phyloP scores from a whole-genome alignment of 1,140 invertebrate genomes.

The Pseudomyrmex pallidus region DNA sequence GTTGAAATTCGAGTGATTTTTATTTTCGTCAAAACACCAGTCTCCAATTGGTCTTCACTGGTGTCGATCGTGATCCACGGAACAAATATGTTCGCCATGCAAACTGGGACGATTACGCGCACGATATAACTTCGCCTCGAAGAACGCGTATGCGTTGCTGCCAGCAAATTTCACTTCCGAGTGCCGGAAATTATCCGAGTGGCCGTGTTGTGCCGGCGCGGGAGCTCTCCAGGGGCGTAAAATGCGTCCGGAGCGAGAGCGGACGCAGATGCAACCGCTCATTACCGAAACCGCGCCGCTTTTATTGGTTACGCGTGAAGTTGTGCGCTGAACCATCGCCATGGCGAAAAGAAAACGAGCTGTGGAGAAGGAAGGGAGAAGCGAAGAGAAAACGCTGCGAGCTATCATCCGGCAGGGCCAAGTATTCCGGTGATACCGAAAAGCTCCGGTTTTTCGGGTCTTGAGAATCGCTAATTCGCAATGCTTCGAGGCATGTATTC shows the following conservation, averaged over 20 bases:
- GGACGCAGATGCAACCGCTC: slow-evolving; percentile 70
- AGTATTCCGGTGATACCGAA: slow-evolving; percentile 61
- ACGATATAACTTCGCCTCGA: slow-evolving; percentile 31
- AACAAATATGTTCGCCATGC: slow-evolving; percentile 44
- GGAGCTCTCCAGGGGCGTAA: slow-evolving; percentile 58
- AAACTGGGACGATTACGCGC: slow-evolving; percentile 41
- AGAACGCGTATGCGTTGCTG: slow-evolving; percentile 21
- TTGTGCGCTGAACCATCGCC: slow-evolving; percentile 61
- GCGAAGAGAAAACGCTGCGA: background rate
- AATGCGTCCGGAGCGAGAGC: slow-evolving; percentile 50
- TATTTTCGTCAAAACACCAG: slow-evolving; percentile 4
- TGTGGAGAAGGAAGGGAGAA: slow-evolving; percentile 42
- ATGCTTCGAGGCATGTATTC: slow-evolving; percentile 18
- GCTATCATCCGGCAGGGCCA: slow-evolving; percentile 62
- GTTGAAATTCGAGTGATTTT: slow-evolving; percentile 29
- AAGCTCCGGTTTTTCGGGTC: slow-evolving; percentile 55
- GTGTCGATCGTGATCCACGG: slow-evolving; percentile 20
- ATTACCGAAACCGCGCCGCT: slow-evolving; percentile 76
- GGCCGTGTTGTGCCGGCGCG: slow-evolving; percentile 28
- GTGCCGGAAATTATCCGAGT: slow-evolving; percentile 67
- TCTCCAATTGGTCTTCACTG: slow-evolving; percentile 29
- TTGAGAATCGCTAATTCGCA: slow-evolving; percentile 54
- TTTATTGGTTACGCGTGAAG: slow-evolving; percentile 76
- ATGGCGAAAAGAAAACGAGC: slow-evolving; percentile 65
- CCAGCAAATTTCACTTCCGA: slow-evolving; percentile 70